Evolutionary conservation across 2,113 vertebrate genomes (phyloP), one percentile per base, ranked within the genome.

Genomic region (Mastomys natalensis): DNA sequence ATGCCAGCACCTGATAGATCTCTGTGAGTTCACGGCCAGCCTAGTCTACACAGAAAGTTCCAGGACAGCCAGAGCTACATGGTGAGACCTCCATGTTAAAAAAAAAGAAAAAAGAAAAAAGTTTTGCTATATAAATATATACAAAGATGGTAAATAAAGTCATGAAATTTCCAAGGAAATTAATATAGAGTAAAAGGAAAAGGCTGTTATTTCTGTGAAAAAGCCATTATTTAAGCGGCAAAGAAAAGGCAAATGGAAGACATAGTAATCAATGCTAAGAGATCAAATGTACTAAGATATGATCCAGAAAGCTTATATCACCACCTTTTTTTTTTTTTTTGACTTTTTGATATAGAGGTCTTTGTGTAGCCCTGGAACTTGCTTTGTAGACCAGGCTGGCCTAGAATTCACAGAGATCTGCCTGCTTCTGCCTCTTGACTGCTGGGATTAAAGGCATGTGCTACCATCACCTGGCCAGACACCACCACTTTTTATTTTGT

Each of bases 81-180:
- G 51, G 48, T 37, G 9, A 55, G 77, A 80, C 31, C 48, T 51
- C 31, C 4, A 10, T 45, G n/a, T 9, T 24, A 26, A 26, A 62
- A 62, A 60, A 60, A 62, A 62, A 6, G 37, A 70, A 40, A 73
- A 73, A 3, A 76, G 43, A n/a, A n/a, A 15, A 76, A 76, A 90
- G 29, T 87, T 94, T 58, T 31, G 72, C 51, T 92, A 15, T 26
- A 90, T 72, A 72, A 85, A 93, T 77, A 73, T 48, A 77, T 29
- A 48, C 43, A 48, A 77, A 77, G 51, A 88, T 40, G 13, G 55
- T 73, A 95, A 78, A 85, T 5, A 11, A 64, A 95, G 40, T 13
- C 58, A 95, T 73, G 26, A 95, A 82, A 85, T 88, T 90, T 96
- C 29, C 84, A 93, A 43, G 64, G 17, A 97, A 40, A 72, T 0